Conservation (phyloP, 2,888 invertebrate species). For the Drosophila subsilvestris region DNA sequence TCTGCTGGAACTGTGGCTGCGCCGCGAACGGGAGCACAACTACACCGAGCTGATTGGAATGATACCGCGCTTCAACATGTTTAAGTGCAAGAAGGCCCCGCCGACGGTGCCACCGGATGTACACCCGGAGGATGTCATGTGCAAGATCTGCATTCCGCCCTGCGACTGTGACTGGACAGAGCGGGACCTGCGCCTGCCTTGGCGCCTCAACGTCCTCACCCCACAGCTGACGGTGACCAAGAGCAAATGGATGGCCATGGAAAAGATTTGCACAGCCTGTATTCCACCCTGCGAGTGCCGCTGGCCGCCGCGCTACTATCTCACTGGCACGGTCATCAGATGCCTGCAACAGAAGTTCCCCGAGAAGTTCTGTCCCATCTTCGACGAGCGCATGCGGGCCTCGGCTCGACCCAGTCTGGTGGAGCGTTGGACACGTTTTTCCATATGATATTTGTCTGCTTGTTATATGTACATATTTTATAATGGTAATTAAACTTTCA, state of each 20-base stretch:
- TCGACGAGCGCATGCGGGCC: slow-evolving; percentile 57
- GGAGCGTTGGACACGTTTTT: slow-evolving; percentile 71
- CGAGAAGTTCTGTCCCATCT: slow-evolving; percentile 68
- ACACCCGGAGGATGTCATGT: slow-evolving; percentile 31
- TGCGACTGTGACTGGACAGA: slow-evolving; percentile 62
- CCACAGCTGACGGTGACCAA: neutral
- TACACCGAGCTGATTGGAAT: slow-evolving; percentile 39
- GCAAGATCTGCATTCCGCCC: slow-evolving; percentile 56
- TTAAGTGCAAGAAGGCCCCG: slow-evolving; percentile 18
- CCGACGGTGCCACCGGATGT: neutral
- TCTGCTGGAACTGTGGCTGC: slow-evolving; percentile 67
- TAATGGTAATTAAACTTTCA: neutral
- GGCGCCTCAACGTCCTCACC: slow-evolving; percentile 50
- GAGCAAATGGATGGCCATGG: slow-evolving; percentile 48
- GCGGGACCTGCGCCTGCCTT: slow-evolving; percentile 45
- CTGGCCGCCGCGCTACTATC: slow-evolving; percentile 67
- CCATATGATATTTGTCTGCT: slow-evolving; percentile 39
- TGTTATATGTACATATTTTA: neutral
- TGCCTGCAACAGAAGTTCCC: slow-evolving; percentile 63
- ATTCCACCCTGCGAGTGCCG: slow-evolving; percentile 70
- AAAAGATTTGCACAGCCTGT: slow-evolving; percentile 40
- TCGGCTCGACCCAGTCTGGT: slow-evolving; percentile 54
- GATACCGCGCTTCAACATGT: slow-evolving; percentile 32
- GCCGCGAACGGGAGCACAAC: slow-evolving; percentile 52
- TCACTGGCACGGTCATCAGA: slow-evolving; percentile 64